Base-by-base conservation (phyloP, 2,797 vertebrate species). In the Scolopax bukidnonensis region DNA sequence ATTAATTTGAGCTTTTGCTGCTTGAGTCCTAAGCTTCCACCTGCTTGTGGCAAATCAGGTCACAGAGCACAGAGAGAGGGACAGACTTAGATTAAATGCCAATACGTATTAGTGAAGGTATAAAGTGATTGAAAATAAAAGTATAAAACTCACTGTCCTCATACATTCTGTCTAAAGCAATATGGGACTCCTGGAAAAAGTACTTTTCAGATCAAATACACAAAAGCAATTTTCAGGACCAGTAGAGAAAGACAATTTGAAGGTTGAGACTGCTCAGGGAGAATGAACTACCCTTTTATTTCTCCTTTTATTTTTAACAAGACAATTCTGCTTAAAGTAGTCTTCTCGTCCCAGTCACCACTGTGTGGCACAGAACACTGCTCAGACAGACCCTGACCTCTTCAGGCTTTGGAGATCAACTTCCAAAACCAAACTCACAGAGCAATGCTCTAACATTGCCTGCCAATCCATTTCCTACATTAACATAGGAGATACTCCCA, bases 161-260 rank as follows among this genome's bases (percentile, higher is more conserved):
- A 32, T 51, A n/a, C 36, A 40, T 43, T 45, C 54, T 88, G 59
- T 65, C 47, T 19, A 36, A 76, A 80, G 68, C 30, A 33, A 80
- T 24, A 33, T 9, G 11, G 43, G 36, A 48, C 33, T 80, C 71
- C 51, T 54, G 43, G 47, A 83, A 77, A 79, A 73, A 85, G 19
- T 1, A 2, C 4, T 83, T 76, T 71, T 70, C 59, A 51, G 68
- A 57, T 60, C 45, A 77, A 73, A 63, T n/a, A 70, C 57, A 65
- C 38, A 77, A 45, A 94, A 74, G 51, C 60, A 88, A 86, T 95
- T 96, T 95, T 88, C 82, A 88, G 88, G 73, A 83, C 21, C 83
- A 77, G 60, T 18, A 91, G 71, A 73, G 69, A 96, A 93, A 91
- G 74, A 51, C 71, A 59, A 43, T 32, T 47, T 23, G 64, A 74